Evolutionary conservation across 2,113 vertebrate species (phyloP), one percentile per base, ranked within the genome.

Genomic region (Rhea americana): DNA sequence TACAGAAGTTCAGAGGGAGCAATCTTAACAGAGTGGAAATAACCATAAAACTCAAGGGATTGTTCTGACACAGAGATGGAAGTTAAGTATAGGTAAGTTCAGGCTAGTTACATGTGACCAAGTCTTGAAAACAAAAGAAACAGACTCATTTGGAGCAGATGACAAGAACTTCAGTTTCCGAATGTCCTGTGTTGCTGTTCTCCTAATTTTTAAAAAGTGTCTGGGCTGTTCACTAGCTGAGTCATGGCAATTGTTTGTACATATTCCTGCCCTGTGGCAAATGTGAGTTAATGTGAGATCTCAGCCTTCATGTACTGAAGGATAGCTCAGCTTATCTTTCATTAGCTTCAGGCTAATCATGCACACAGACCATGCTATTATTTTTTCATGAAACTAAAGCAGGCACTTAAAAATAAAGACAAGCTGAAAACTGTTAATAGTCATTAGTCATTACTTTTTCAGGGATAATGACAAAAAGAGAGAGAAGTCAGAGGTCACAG

Each of bases 21-120:
- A n/a, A 32, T n/a, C 61, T 89, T 85, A 80, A 80, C 26, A 86
- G 61, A 65, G 8, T 50, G 53, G 32, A 75, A 91, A 93, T 94
- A 91, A 75, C 25, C 45, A 78, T 62, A 95, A 96, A 94, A 89
- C 30, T 39, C 55, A 85, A 67, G 68, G 48, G 63, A 43, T 61
- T 35, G 91, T 82, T 85, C 50, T 59, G 59, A 89, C 39, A 39
- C 8, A 45, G 43, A 71, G 39, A 30, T 47, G 39, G 20, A 68
- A 68, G 17, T 39, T 71, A 89, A 47, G 22, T 28, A 37, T 28
- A 70, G 59, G 39, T 25, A 73, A 59, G 8, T 71, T 84, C 55
- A 66, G 61, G 83, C 82, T 71, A 67, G 28, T 63, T 89, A 24
- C 37, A 61, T 0, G 0, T 48, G 39, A 61, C 39, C 35, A 50